Base-by-base conservation (phyloP, 2,797 vertebrate species). In the Macroramphosus scolopax region DNA sequence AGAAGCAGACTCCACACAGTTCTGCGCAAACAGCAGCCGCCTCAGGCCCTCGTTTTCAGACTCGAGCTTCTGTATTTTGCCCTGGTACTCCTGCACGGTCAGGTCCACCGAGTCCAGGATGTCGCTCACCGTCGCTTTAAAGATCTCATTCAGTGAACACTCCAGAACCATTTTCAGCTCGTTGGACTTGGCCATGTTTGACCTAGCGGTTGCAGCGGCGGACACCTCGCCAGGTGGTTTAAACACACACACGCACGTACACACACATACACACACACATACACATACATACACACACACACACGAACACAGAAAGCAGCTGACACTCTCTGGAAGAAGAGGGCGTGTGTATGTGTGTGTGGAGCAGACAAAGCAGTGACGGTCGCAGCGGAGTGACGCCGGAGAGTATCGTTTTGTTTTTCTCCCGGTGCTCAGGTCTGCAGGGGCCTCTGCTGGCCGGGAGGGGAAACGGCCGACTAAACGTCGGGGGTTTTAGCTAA, bases 141-240 rank as follows among this genome's bases (percentile, higher is more conserved):
- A 91, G 35, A 91, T 90, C 69, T 87, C 80, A 36, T 89, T 89
- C 6, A 91, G 61, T n/a, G 90, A 90, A 1, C 83, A 86, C 58
- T 90, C 85, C 18, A 90, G 68, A 32, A 84, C 77, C 12, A 56
- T 16, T 43, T 87, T 91, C 41, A 90, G 73, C 18, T 88, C 80
- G 7, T 25, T 75, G 1, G 82, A 63, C 51, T 62, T 71, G 48
- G 80, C 71, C 87, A 88, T 88, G 20, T 17, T 60, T 2, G 41
- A 51, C 39, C 30, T 2, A 5, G 10, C 14, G 31, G 34, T 33
- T 8, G 45, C 8, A 5, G 37, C 25, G 1, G 1, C 9, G 4
- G 34, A 0, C n/a, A n/a, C n/a, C n/a, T n/a, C n/a, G n/a, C n/a
- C n/a, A n/a, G n/a, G n/a, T n/a, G n/a, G n/a, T n/a, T n/a, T n/a